Percentiles rank a stretch among this genome's conserved stretches.
phyloP scores from a whole-genome alignment of 2,797 vertebrate species.

The Mus caroli region DNA sequence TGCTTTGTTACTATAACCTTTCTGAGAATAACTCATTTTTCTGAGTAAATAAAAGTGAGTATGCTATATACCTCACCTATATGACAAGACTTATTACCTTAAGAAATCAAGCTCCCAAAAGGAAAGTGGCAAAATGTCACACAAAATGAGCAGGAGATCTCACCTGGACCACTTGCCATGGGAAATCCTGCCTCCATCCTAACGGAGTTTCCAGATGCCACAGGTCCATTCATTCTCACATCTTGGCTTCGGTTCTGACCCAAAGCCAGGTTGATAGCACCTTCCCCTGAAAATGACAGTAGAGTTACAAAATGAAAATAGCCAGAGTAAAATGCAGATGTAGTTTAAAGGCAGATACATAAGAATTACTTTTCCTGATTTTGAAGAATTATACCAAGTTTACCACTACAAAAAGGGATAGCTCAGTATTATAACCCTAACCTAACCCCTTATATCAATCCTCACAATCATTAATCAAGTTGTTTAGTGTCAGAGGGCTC shows the following conservation, averaged over 20 bases:
- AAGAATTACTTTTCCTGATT: slow-evolving; percentile 47
- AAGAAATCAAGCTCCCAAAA: slow-evolving; percentile 57
- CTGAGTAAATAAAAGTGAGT: slow-evolving; percentile 58
- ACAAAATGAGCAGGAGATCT: slow-evolving; percentile 7
- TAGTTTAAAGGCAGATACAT: slow-evolving; percentile 57
- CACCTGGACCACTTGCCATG: slow-evolving; percentile 95
- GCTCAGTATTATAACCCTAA: background rate
- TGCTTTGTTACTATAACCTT: background rate
- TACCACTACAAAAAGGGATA: slow-evolving; percentile 33
- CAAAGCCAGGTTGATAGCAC: slow-evolving; percentile 96
- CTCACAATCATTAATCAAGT: slow-evolving; percentile 45
- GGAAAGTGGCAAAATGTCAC: slow-evolving; percentile 66
- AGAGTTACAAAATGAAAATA: slow-evolving; percentile 69
- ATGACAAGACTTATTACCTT: slow-evolving; percentile 29
- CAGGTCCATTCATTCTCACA: slow-evolving; percentile 97
- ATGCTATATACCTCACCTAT: background rate
- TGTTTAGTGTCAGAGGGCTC: background rate
- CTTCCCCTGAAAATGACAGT: slow-evolving; percentile 93
- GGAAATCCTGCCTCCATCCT: slow-evolving; percentile 95
- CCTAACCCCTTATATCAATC: background rate
- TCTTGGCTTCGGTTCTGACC: slow-evolving; percentile 96
- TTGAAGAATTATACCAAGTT: slow-evolving; percentile 61
- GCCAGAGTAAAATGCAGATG: slow-evolving; percentile 59
- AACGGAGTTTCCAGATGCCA: slow-evolving; percentile 92
- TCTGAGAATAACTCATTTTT: slow-evolving; percentile 36